These are phyloP conservation scores for Dromiciops gliroides DNA, from an alignment of 2,113 vertebrate genomes.

Conservation along the genomic window DNA sequence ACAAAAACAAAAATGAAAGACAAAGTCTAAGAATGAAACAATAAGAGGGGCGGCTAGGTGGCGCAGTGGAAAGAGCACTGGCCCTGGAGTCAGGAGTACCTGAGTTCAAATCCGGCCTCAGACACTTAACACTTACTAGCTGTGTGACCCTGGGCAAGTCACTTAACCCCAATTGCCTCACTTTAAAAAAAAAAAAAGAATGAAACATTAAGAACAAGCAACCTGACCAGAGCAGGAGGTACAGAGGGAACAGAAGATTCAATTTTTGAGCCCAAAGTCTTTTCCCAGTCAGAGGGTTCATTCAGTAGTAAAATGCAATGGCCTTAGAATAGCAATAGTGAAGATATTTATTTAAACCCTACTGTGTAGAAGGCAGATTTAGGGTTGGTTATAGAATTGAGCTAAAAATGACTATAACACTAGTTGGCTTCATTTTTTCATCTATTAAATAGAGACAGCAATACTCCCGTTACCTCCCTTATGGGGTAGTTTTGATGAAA, in stretches of 20 bases:
- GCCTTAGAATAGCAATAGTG: not conserved
- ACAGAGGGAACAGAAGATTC: not conserved
- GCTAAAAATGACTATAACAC: not conserved
- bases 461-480: not conserved
- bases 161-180: no score
- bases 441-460: not conserved
- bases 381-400: not conserved
- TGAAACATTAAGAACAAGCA: not conserved
- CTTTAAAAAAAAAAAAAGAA: no score
- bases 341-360: not conserved
- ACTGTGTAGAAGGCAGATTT: not conserved
- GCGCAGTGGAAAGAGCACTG: no score
- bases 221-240: not conserved
- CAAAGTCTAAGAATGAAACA: not conserved
- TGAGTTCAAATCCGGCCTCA: no score
- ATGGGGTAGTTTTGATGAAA: not conserved
- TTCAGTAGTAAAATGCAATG: not conserved
- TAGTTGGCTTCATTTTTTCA: not conserved
- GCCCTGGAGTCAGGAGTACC: no score
- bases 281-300: not conserved
- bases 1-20: no score
- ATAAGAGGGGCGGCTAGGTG: no score
- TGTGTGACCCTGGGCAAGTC: no score
- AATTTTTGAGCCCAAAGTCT: not conserved
- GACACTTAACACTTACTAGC: no score